Conservation (phyloP, 35 echinoderm and acorn worm genomes). For the Eucidaris tribuloides region DNA sequence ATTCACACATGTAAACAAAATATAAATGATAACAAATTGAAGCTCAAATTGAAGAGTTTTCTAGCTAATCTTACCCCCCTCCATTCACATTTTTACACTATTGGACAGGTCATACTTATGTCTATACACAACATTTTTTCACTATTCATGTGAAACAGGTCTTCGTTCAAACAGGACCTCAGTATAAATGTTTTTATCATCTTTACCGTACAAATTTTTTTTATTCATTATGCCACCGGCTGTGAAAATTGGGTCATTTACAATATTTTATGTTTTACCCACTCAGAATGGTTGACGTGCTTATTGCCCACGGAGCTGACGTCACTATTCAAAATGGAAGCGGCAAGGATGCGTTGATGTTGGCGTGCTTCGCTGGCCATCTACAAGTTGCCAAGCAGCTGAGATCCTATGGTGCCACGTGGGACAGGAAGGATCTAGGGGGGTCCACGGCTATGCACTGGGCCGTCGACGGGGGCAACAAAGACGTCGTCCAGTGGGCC, state of each 20-base stretch:
- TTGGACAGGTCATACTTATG: too few relatives aligned
- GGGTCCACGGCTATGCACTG: constrained; percentile 91
- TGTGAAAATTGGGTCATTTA: too few relatives aligned
- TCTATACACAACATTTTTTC: too few relatives aligned
- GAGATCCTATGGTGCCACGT: constrained; percentile 51
- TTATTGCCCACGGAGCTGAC: constrained; percentile 79
- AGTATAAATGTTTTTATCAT: neutral
- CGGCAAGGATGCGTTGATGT: constrained; percentile 91
- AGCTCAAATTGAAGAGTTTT: too few relatives aligned
- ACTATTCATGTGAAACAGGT: too few relatives aligned
- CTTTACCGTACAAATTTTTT: neutral
- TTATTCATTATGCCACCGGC: neutral
- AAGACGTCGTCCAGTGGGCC: constrained; percentile 72
- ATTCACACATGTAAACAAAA: too few relatives aligned
- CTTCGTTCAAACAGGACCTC: neutral
- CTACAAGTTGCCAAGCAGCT: constrained; percentile 63
- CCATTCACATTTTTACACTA: too few relatives aligned
- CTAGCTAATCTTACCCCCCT: too few relatives aligned
- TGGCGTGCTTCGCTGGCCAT: constrained; percentile 83
- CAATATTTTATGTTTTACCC: neutral
- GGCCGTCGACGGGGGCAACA: constrained; percentile 87
- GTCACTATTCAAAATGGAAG: constrained; percentile 69
- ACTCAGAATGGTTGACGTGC: constrained; percentile 76
- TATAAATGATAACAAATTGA: too few relatives aligned
- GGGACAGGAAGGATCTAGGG: constrained; percentile 72